A percentile compares a stretch with the other conserved stretches of the same genome.
These are phyloP conservation scores for Melitaea athalia DNA, from an alignment of 2,888 invertebrate species.

Conservation along the genomic window DNA sequence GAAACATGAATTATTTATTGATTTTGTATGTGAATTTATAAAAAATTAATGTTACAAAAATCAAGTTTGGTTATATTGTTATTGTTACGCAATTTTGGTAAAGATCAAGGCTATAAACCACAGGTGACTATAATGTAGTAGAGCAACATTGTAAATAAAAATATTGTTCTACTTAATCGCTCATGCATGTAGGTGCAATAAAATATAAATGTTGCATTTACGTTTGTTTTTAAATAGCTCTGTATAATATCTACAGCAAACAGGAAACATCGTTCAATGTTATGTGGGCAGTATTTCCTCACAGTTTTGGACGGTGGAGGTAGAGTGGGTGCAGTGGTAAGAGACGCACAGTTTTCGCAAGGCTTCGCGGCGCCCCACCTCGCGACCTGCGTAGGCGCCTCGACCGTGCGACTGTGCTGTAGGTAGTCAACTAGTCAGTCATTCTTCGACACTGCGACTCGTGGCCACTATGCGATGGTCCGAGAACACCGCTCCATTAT, in stretches of 20 bases:
- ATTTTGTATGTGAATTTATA: not conserved
- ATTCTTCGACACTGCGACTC: slow-evolving; percentile 54
- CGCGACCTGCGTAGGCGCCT: slow-evolving; percentile 63
- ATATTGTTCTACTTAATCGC: slow-evolving; percentile 9
- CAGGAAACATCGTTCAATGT: slow-evolving; percentile 40
- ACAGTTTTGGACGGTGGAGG: slow-evolving; percentile 33
- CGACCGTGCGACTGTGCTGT: slow-evolving; percentile 41
- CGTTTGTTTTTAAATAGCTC: slow-evolving; percentile 4
- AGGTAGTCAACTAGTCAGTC: slow-evolving; percentile 57
- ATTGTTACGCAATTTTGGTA: not conserved
- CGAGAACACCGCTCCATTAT: slow-evolving; percentile 52
- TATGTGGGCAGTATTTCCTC: slow-evolving; percentile 44
- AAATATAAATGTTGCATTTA: not conserved
- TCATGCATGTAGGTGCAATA: not conserved
- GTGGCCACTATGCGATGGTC: slow-evolving; percentile 58
- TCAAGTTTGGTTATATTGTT: not conserved
- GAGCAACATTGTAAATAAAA: not conserved
- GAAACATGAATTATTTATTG: not conserved
- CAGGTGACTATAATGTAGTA: not conserved
- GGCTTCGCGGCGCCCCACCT: slow-evolving; percentile 72
- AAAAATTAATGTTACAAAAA: not conserved
- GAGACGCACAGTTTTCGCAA: slow-evolving; percentile 69
- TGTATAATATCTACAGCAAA: slow-evolving; percentile 9
- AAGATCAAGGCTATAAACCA: not conserved
- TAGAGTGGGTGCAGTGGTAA: slow-evolving; percentile 48